phyloP scores from a whole-genome alignment of 2,797 vertebrate genomes.

The Botia almorhae region DNA sequence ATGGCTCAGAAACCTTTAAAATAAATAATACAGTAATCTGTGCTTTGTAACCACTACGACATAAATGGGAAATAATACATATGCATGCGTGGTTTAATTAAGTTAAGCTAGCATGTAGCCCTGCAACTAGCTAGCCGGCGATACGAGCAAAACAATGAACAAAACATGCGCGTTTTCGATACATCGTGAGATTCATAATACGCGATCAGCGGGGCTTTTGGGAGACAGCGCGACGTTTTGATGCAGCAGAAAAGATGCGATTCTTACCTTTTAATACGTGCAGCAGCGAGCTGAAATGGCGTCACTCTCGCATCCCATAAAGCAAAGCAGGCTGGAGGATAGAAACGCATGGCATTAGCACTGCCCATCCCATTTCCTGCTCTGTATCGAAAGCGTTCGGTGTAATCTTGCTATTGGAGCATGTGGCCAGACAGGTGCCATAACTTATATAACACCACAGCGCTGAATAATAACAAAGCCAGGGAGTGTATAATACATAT shows the following conservation, averaged over 20 bases:
- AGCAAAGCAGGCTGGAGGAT: background rate
- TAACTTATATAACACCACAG: background rate
- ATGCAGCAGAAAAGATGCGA: background rate
- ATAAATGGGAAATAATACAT: background rate
- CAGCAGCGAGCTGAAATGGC: conserved; percentile 38
- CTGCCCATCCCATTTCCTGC: conserved; percentile 20
- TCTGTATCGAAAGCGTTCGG: background rate
- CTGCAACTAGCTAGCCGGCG: conserved; percentile 8
- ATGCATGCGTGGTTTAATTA: background rate
- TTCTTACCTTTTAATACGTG: conserved; percentile 26
- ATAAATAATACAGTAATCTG: no score
- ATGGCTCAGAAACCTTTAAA: background rate
- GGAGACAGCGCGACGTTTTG: background rate
- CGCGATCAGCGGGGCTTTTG: background rate
- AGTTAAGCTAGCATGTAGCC: conserved; percentile 1
- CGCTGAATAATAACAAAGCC: background rate
- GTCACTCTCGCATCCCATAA: conserved; percentile 17
- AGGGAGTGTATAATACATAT: no score
- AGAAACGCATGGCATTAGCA: background rate
- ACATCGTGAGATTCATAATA: background rate
- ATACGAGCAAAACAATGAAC: background rate
- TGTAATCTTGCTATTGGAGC: background rate
- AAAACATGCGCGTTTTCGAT: background rate
- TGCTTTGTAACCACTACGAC: background rate
- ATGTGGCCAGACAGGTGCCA: background rate